These are phyloP conservation scores for Oophaga sylvatica DNA, from an alignment of 2,797 vertebrate genomes.

Conservation along the genomic window DNA sequence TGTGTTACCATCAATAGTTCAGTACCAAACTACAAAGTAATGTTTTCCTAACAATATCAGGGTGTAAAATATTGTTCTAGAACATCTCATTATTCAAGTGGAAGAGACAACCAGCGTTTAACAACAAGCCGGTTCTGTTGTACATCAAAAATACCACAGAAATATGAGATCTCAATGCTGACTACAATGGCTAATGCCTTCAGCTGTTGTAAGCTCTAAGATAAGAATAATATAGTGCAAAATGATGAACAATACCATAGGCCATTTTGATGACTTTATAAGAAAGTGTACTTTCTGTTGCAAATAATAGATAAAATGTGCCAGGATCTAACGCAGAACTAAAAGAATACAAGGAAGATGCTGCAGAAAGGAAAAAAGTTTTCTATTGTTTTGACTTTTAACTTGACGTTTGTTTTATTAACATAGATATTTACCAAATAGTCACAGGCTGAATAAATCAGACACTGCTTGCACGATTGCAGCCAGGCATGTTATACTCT, in stretches of 20 bases:
- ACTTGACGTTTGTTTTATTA: background rate
- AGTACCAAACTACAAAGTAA: constrained; percentile 81
- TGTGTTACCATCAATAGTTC: constrained; percentile 93
- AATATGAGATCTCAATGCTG: constrained; percentile 78
- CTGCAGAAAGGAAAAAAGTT: background rate
- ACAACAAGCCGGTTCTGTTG: constrained; percentile 86
- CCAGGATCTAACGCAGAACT: background rate
- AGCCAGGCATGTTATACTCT: no score
- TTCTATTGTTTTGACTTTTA: background rate
- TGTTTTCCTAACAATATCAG: constrained; percentile 90
- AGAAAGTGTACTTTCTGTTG: background rate
- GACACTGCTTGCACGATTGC: no score
- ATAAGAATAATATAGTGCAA: constrained; percentile 85
- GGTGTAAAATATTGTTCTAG: constrained; percentile 94
- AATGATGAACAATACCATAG: constrained; percentile 80
- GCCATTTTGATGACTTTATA: constrained; percentile 59
- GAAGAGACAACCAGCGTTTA: constrained; percentile 84
- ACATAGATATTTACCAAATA: background rate
- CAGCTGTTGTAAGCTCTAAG: constrained; percentile 67
- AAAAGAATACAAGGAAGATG: background rate
- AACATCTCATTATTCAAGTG: constrained; percentile 91
- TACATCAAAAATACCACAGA: constrained; percentile 77
- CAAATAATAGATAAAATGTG: constrained; percentile 31
- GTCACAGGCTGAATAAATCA: no score
- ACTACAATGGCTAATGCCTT: constrained; percentile 67